Evolutionary conservation across 2,888 invertebrate species (phyloP), one percentile per base, ranked within the genome.

Genomic region (Microctonus brassicae): DNA sequence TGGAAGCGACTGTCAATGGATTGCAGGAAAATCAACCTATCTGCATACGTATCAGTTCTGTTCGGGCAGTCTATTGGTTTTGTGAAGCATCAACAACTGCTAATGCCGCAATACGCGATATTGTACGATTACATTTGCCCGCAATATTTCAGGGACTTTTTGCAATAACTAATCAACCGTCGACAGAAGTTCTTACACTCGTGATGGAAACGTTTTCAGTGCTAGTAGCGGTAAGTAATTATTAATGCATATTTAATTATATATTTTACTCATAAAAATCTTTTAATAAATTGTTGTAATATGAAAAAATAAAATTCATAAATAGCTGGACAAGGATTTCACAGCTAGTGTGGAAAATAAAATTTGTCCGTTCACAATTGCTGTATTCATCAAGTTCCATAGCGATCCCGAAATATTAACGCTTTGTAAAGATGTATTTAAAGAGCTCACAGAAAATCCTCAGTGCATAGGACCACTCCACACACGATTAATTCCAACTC

Each of bases 341-440:
- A 93, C 93, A 1, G 91, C 90, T 13, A 88, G 90, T 9, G 88
- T 90, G 13, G 92, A 93, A 78, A 86, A 85, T 29, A 92, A 92
- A 85, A 88, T 93, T 20, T 91, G 91, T 34, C 92, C 93, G 0
- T 82, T 94, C 34, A 90, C 91, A 4, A 91, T 93, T 73, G 92
- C 92, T 4, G 90, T 92, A 1, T 93, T 93, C 80, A 88, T 93
- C 0, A 93, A 93, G 82, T 91, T 91, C 80, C 90, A 89, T 4
- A 89, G 89, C 69, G 93, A 93, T 86, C 93, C 92, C 0, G 90
- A 90, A 53, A 89, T 93, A 62, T 88, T 92, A 13, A 89, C 89
- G 70, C 87, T 92, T 53, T 90, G 91, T 5, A 91, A 92, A 80
- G 92, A 93, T 72, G 89, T 93, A 67, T 90, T 94, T 42, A 91